Conservation (phyloP, 1,140 invertebrate species). For the Monomorium pharaonis region DNA sequence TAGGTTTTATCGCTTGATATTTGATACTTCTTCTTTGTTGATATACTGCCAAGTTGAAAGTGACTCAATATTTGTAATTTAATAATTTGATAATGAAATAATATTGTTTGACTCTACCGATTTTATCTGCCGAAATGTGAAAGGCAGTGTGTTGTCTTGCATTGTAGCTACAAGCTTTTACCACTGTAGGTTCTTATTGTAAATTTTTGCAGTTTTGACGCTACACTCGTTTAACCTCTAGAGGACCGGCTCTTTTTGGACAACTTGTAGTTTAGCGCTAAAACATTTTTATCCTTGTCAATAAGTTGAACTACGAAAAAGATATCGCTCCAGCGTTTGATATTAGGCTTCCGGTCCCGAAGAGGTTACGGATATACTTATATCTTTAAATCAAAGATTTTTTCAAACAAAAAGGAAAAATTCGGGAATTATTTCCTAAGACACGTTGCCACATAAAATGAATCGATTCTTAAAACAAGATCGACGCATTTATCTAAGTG, state of each 20-base stretch:
- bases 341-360: too few species aligned
- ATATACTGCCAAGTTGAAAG: constrained; percentile 60
- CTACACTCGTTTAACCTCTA: not conserved
- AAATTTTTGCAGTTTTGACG: constrained; percentile 14
- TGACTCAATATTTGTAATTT: constrained; percentile 47
- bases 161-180: not conserved
- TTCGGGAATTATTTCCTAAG: constrained; percentile 3
- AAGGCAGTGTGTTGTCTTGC: constrained; percentile 26
- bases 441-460: constrained; percentile 15
- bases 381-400: constrained; percentile 23
- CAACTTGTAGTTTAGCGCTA: too few species aligned
- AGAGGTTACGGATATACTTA: constrained; percentile 42
- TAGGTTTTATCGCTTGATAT: not conserved
- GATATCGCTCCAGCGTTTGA: too few species aligned
- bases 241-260: too few species aligned
- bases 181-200: not conserved
- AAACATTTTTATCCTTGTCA: too few species aligned
- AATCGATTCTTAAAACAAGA: constrained; percentile 34
- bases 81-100: not conserved
- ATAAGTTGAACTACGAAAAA: too few species aligned
- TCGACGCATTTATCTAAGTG: constrained; percentile 58
- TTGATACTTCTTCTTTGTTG: constrained; percentile 39
- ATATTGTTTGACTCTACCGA: constrained; percentile 4
- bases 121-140: constrained; percentile 12
- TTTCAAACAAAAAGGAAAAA: not conserved